Evolutionary conservation across 2,113 vertebrate species (phyloP).

Genomic region (Nyctibius bracteatus): DNA sequence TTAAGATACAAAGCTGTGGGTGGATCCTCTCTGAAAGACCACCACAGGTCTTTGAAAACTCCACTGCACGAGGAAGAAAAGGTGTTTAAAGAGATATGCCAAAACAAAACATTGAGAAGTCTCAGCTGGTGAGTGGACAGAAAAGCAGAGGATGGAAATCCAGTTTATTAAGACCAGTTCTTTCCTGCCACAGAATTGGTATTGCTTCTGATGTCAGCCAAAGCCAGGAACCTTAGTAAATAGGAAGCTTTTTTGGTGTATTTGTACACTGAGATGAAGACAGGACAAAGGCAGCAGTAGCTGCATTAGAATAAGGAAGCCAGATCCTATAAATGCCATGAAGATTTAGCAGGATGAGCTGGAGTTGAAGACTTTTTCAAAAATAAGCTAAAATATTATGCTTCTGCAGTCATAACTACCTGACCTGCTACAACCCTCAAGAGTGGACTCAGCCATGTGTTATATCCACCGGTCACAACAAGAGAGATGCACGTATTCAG

Average conservation of each 20-base stretch:
- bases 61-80: not conserved
- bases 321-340: not conserved
- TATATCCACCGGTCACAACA: not conserved
- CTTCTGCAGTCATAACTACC: not conserved
- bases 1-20: not conserved
- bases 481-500: not conserved
- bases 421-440: not conserved
- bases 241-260: not conserved
- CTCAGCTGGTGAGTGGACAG: not conserved
- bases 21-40: conserved; percentile 3
- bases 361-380: not conserved
- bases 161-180: conserved; percentile 7
- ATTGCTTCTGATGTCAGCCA: not conserved
- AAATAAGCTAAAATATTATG: not conserved
- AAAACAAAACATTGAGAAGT: not conserved
- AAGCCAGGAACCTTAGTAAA: not conserved
- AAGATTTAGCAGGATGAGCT: not conserved
- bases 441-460: not conserved
- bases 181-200: not conserved
- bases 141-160: conserved; percentile 5
- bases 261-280: not conserved
- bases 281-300: not conserved
- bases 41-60: conserved; percentile 1
- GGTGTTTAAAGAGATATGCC: not conserved
- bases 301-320: not conserved